Evolutionary conservation across 1,140 invertebrate genomes (phyloP).

Genomic region (Cydia amplana): DNA sequence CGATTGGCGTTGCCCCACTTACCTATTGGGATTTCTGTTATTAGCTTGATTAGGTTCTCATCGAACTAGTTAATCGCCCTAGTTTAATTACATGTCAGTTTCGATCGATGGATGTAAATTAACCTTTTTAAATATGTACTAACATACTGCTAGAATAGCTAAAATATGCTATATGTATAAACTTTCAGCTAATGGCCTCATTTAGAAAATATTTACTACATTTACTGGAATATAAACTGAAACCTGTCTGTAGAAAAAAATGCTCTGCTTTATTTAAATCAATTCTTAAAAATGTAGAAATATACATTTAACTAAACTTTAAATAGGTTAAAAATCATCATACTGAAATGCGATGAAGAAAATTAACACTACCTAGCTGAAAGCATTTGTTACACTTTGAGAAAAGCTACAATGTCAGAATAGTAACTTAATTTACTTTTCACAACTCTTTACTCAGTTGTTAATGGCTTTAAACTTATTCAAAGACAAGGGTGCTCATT

Average conservation of each 20-base stretch:
- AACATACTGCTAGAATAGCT: no score
- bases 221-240: no score
- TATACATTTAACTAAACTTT: no score
- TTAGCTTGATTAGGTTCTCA: not conserved
- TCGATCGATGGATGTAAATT: not conserved
- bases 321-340: no score
- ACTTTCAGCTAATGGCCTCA: no score
- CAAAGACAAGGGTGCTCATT: conserved; percentile 2
- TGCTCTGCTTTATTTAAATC: no score
- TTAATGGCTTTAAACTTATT: conserved; percentile 16
- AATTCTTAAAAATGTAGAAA: no score
- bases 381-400: conserved; percentile 1
- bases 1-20: conserved; percentile 14
- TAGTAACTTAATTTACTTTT: not conserved
- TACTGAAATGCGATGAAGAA: no score
- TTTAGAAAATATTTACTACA: no score
- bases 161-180: no score
- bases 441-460: not conserved
- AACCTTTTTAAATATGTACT: not conserved
- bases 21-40: conserved; percentile 1
- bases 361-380: not conserved
- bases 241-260: no score
- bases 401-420: not conserved
- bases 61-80: not conserved
- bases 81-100: not conserved